Base-by-base conservation (phyloP, 2,888 invertebrate species). In the Torymus aiolomorphi region DNA sequence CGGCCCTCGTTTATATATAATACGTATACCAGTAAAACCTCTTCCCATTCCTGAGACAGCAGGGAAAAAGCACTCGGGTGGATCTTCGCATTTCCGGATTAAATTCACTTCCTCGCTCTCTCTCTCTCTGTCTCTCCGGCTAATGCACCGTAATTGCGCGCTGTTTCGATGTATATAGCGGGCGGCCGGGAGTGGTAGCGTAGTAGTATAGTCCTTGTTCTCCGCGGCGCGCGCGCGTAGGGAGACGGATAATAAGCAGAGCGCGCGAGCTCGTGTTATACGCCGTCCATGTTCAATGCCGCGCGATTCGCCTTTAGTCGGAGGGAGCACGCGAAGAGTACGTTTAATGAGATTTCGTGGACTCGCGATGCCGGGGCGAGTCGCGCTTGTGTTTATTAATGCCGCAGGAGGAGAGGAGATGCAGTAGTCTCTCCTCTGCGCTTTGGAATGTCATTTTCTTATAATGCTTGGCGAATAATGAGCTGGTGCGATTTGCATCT, bases 141-240 rank as follows among this genome's bases (percentile, higher is more conserved):
- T 56, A 73, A 73, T 63, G 63, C 73, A 63, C 54, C 18, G 63
- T 73, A 73, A 73, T 73, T 73, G 73, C 42, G 14, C 54, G 52
- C 20, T 18, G 24, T 18, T 69, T 3, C 20, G 11, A 67, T 14
- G 8, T 12, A 24, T 11, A 13, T 5, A 24, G 54, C 20, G 54
- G 13, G 51, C 12, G 12, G 16, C 11, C 31, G 8, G 16, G 24
- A 18, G n/a, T 57, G 12, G 42, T 13, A 42, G 2, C 42, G 42
- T 42, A 51, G 20, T 5, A 51, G 10, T 63, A 63, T n/a, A 51
- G 51, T 11, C 51, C 3, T 65, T 18, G 42, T 51, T 52, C n/a
- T 51, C 52, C 61, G 42, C 1, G 5, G 42, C 24, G 69, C 51
- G 20, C 3, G 51, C n/a, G 61, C 71, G 51, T 61, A 52, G 51